Conservation (phyloP, 2,888 invertebrate species). For the Pollenia labialis region DNA sequence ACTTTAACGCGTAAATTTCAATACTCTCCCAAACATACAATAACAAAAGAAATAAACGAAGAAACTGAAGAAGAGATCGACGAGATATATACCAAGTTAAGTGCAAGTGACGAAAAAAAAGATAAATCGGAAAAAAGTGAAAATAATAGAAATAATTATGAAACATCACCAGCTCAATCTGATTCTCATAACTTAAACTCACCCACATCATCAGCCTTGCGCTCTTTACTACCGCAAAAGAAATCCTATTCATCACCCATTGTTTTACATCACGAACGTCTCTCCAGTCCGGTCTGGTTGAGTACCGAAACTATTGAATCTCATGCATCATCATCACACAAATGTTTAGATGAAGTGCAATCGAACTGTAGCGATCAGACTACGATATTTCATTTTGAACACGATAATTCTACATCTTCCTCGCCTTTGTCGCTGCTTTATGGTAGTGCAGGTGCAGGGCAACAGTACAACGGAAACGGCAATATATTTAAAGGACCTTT, state of each 20-base stretch:
- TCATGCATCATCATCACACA: conserved; percentile 70
- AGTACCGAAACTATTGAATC: conserved; percentile 75
- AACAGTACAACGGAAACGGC: conserved; percentile 33
- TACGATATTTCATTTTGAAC: conserved; percentile 76
- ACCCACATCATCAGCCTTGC: conserved; percentile 62
- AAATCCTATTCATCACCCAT: conserved; percentile 60
- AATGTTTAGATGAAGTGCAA: conserved; percentile 76
- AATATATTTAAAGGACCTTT: conserved; percentile 71
- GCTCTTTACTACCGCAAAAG: conserved; percentile 53
- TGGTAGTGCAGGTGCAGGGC: conserved; percentile 41
- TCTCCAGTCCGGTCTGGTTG: conserved; percentile 73
- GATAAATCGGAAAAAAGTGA: background rate
- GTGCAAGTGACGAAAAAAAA: conserved; percentile 1
- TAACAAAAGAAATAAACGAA: conserved; percentile 66
- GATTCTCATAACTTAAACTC: conserved; percentile 17
- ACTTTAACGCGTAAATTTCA: conserved; percentile 70
- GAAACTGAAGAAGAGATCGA: conserved; percentile 68
- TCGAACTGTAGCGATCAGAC: conserved; percentile 78
- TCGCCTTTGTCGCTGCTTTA: conserved; percentile 75
- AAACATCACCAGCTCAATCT: conserved; percentile 26
- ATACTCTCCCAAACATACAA: conserved; percentile 62
- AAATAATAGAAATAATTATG: background rate
- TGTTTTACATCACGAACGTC: conserved; percentile 52
- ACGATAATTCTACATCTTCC: conserved; percentile 75
- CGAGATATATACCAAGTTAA: background rate